Percentiles rank a stretch among this genome's conserved stretches.
phyloP scores from a whole-genome alignment of 2,797 vertebrate species.

The Clarias pachynema region DNA sequence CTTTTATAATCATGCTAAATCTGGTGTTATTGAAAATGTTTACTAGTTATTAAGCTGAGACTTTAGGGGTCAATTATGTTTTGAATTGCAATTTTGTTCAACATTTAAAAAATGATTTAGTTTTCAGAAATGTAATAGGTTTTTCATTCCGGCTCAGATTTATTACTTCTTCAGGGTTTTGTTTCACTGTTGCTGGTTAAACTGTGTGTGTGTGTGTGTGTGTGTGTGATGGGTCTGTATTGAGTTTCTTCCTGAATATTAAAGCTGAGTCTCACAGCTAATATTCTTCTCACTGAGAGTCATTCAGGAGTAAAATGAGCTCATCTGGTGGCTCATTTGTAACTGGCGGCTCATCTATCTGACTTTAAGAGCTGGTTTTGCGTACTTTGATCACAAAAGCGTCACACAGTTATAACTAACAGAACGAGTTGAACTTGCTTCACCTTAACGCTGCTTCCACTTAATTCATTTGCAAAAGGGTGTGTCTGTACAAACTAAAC shows the following conservation, averaged over 20 bases:
- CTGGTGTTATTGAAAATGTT: neutral
- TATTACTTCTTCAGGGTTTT: neutral
- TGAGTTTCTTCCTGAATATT: neutral
- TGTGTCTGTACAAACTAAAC: neutral
- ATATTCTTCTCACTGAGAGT: neutral
- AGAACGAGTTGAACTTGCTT: neutral
- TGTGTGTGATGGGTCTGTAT: neutral
- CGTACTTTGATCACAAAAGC: neutral
- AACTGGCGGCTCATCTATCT: neutral
- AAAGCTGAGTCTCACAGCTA: too few relatives aligned
- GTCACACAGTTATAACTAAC: neutral
- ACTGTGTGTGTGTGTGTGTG: neutral
- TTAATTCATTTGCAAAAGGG: slow-evolving; percentile 6
- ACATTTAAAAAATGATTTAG: neutral
- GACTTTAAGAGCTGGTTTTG: neutral
- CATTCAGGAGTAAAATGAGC: neutral
- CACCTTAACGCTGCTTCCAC: neutral
- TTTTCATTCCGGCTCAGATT: neutral
- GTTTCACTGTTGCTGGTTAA: neutral
- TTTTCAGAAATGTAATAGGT: neutral
- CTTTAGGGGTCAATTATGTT: neutral
- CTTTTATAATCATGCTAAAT: neutral
- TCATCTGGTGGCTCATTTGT: neutral
- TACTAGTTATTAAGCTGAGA: neutral
- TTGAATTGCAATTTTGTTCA: neutral